Base-by-base conservation (phyloP, 2,797 vertebrate genomes). In the Varecia variegata region DNA sequence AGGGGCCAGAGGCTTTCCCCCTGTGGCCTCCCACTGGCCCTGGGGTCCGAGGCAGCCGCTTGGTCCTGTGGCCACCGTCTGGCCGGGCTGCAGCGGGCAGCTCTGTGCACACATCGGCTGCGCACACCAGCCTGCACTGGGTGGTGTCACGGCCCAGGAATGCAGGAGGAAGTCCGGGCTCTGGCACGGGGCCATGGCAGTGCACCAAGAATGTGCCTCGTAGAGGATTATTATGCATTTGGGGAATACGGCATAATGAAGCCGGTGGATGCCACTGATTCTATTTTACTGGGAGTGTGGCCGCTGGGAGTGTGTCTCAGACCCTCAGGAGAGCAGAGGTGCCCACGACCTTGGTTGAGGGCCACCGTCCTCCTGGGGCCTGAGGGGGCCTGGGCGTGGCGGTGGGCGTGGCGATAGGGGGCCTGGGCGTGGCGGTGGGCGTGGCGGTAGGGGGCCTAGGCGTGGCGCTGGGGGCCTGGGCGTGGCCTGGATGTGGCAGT, bases 81-180 rank as follows among this genome's bases (percentile, higher is more conserved):
- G 25, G 17, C 60, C 70, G 8, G 40, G 45, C 47, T 50, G 0
- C 45, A 1, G n/a, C 0, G 7, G 30, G 67, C 43, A 30, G 84
- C 47, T 40, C 27, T 1, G 14, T 4, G 5, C 11, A 18, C 70
- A 58, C 77, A 45, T 73, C 54, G 89, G 89, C 74, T 15, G 1
- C 77, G 76, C 60, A 10, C 58, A 7, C 45, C 71, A 35, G 14
- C 70, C 68, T 25, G 10, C 2, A 2, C 15, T 3, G 38, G 45
- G 70, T 67, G 76, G 62, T 43, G 67, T 96, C 96, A 95, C 1
- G 0, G 40, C 45, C 85, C 73, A 77, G 90, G 93, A 96, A 97
- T 90, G 62, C 88, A 80, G 88, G 88, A 92, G 88, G 81, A 56
- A 10, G 94, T 1, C 96, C 65, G 68, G 94, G 82, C 52, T 89